phyloP scores from a whole-genome alignment of 2,888 invertebrate species.

The Selenia dentaria region DNA sequence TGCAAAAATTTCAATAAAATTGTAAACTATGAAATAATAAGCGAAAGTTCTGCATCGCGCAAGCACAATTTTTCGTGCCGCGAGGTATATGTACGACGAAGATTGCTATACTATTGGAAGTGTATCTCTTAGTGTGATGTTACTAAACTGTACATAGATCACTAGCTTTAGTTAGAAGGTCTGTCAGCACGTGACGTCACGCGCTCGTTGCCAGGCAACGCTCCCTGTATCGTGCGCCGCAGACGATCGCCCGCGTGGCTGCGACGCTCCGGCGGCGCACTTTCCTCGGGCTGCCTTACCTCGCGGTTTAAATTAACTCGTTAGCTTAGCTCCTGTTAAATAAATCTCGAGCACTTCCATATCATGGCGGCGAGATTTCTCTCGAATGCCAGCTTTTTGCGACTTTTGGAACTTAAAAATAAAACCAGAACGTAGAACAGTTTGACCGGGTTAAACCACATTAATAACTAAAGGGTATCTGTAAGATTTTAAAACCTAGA shows the following conservation, averaged over 20 bases:
- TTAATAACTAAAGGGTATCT: too few relatives aligned
- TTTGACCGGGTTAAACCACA: too few relatives aligned
- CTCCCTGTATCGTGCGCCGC: slow-evolving; percentile 80
- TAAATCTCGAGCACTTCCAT: slow-evolving; percentile 15
- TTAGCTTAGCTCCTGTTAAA: slow-evolving; percentile 18
- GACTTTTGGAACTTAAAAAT: too few relatives aligned
- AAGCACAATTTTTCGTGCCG: slow-evolving; percentile 39
- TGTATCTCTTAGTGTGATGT: slow-evolving; percentile 51
- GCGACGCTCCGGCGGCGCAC: slow-evolving; percentile 84
- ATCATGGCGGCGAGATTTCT: slow-evolving; percentile 11
- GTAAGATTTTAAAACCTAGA: too few relatives aligned
- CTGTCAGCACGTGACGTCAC: slow-evolving; percentile 76
- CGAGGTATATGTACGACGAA: slow-evolving; percentile 46
- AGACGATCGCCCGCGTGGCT: slow-evolving; percentile 87
- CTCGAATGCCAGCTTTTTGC: slow-evolving; percentile 13
- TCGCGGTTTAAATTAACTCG: slow-evolving; percentile 16
- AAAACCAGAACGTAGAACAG: too few relatives aligned
- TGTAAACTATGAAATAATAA: slow-evolving; percentile 26
- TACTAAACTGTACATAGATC: slow-evolving; percentile 33
- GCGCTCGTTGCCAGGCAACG: slow-evolving; percentile 82
- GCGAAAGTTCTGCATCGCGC: slow-evolving; percentile 56
- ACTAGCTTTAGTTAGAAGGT: slow-evolving; percentile 20
- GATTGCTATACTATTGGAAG: slow-evolving; percentile 38
- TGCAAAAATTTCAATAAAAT: slow-evolving; percentile 14
- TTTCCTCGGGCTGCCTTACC: slow-evolving; percentile 70